Percentiles rank a stretch among this genome's conserved stretches.
Evolutionary conservation across 2,113 vertebrate genomes (phyloP).

Genomic region (Anguilla rostrata): DNA sequence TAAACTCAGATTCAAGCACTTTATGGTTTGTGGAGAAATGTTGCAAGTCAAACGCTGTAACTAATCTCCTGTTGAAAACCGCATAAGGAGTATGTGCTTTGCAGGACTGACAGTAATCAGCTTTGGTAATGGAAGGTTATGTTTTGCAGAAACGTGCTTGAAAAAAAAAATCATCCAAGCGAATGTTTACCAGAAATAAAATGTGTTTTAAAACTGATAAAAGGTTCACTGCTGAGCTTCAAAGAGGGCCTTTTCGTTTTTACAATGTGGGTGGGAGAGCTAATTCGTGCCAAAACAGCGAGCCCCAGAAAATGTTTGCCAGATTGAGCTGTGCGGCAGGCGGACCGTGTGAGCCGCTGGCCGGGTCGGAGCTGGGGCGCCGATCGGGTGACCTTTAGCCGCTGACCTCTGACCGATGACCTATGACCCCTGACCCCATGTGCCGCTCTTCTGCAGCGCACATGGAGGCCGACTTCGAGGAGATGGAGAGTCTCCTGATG

Average conservation of each 20-base stretch:
- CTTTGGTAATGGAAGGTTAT: neutral
- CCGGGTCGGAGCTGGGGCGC: neutral
- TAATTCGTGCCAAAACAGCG: neutral
- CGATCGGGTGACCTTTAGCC: neutral
- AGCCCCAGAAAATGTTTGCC: neutral
- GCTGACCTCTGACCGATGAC: neutral
- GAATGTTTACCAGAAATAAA: neutral
- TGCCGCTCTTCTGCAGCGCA: neutral
- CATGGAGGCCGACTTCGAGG: slow-evolving; percentile 5
- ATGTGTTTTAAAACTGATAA: neutral
- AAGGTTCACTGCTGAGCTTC: neutral
- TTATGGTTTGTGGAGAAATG: neutral
- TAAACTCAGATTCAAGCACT: neutral
- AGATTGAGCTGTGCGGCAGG: neutral
- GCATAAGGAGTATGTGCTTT: neutral
- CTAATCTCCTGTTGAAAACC: neutral
- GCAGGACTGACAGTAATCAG: neutral
- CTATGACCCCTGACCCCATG: neutral
- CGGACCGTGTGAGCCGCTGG: neutral
- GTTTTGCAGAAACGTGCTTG: neutral
- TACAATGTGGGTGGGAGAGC: neutral
- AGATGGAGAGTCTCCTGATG: slow-evolving; percentile 6
- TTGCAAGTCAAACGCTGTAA: neutral
- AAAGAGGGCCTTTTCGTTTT: neutral
- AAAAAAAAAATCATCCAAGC: neutral